Evolutionary conservation across 2,888 invertebrate genomes (phyloP).

Genomic region (Chromoteleia sp.): DNA sequence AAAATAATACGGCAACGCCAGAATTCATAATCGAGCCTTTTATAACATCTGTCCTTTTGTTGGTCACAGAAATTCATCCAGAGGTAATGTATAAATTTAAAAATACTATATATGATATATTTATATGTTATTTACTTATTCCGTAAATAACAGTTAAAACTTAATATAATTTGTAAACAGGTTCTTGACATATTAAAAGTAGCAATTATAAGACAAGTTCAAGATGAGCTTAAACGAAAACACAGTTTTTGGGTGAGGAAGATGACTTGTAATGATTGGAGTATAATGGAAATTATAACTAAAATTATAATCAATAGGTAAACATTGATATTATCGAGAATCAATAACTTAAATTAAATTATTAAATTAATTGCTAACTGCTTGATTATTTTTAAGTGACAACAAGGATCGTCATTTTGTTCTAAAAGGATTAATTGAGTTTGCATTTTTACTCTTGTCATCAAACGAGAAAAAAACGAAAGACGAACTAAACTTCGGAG

Average conservation of each 20-base stretch:
- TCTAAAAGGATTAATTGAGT: constrained; percentile 85
- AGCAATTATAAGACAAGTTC: constrained; percentile 81
- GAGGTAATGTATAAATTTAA: constrained; percentile 77
- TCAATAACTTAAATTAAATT: constrained; percentile 19
- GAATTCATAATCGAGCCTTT: constrained; percentile 88
- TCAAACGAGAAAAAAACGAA: constrained; percentile 81
- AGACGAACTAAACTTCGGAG: constrained; percentile 83
- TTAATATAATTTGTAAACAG: constrained; percentile 70
- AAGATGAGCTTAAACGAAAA: constrained; percentile 84
- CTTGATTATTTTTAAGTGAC: constrained; percentile 74
- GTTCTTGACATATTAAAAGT: constrained; percentile 81
- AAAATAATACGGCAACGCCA: constrained; percentile 86
- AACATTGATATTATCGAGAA: constrained; percentile 72
- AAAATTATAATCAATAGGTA: constrained; percentile 85
- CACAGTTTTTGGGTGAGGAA: constrained; percentile 87
- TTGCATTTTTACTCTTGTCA: constrained; percentile 85
- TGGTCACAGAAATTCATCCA: constrained; percentile 85
- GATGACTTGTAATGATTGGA: constrained; percentile 81
- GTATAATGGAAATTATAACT: constrained; percentile 83
- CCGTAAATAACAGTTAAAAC: not conserved
- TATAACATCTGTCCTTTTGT: constrained; percentile 87
- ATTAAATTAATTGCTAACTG: constrained; percentile 70
- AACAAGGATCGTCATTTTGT: constrained; percentile 85
- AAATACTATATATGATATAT: too few species aligned
- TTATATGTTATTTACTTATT: too few species aligned